These are phyloP conservation scores for Hystrix cristata DNA, from an alignment of 2,113 vertebrate genomes.

Conservation along the genomic window DNA sequence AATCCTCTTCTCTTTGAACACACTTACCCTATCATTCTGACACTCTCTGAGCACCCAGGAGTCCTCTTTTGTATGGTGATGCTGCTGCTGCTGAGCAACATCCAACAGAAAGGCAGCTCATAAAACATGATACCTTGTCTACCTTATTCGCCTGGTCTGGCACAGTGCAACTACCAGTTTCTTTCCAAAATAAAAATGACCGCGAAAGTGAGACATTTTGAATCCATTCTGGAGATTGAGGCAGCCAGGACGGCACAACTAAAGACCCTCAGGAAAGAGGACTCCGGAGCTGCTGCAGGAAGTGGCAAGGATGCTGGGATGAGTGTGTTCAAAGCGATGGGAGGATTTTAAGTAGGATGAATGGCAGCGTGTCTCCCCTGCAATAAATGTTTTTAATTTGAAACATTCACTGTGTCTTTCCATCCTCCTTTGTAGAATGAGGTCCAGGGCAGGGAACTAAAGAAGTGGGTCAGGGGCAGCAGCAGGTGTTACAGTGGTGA, in stretches of 20 bases:
- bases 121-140: background rate
- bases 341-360: background rate
- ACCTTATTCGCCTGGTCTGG: background rate
- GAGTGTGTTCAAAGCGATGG: background rate
- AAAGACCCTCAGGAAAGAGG: background rate
- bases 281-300: background rate
- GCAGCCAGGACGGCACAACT: background rate
- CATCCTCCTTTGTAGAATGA: background rate
- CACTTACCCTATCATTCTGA: background rate
- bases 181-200: too few relatives aligned
- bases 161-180: too few relatives aligned
- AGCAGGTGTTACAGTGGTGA: accelerated
- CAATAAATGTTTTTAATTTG: background rate
- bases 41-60: background rate
- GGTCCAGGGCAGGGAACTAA: background rate
- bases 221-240: too few relatives aligned
- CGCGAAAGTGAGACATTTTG: too few relatives aligned
- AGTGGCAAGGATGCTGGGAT: background rate
- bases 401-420: background rate
- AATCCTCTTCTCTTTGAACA: background rate
- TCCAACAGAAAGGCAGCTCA: background rate
- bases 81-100: background rate
- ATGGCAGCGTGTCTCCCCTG: background rate
- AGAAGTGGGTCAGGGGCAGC: background rate
- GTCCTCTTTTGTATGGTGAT: background rate